Percentiles rank a stretch among this genome's conserved stretches.
These are phyloP conservation scores for Eospalax fontanierii DNA, from an alignment of 2,797 vertebrate genomes.

Conservation along the genomic window DNA sequence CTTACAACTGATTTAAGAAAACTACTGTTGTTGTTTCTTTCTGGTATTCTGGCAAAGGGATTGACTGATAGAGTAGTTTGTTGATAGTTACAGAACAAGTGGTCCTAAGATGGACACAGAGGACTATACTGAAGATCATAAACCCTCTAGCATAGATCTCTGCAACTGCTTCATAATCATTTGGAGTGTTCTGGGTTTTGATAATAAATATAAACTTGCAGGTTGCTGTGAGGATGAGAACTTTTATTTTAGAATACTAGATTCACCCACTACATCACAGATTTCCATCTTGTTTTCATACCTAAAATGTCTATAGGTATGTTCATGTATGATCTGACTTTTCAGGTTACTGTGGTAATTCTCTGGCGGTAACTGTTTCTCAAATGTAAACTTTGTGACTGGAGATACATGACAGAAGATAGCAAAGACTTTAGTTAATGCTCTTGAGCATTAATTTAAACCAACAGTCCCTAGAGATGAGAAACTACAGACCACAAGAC, in stretches of 20 bases:
- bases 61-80: neutral
- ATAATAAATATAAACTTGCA: neutral
- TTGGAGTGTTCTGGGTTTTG: neutral
- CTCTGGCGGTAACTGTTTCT: neutral
- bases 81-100: neutral
- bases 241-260: neutral
- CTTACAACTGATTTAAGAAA: slow-evolving; percentile 1
- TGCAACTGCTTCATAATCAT: neutral
- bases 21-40: neutral
- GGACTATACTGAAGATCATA: neutral
- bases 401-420: neutral
- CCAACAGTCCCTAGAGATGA: neutral
- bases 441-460: neutral
- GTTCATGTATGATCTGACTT: slow-evolving; percentile 17
- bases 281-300: slow-evolving; percentile 1
- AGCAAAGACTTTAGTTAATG: neutral
- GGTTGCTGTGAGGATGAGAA: neutral
- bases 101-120: neutral
- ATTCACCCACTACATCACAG: neutral
- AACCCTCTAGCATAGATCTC: neutral
- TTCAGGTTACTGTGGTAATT: slow-evolving; percentile 7
- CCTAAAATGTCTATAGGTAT: neutral
- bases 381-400: neutral
- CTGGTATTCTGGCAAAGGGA: neutral
- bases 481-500: neutral